Base-by-base conservation (phyloP, 2,797 vertebrate genomes). In the Xyrichtys novacula region DNA sequence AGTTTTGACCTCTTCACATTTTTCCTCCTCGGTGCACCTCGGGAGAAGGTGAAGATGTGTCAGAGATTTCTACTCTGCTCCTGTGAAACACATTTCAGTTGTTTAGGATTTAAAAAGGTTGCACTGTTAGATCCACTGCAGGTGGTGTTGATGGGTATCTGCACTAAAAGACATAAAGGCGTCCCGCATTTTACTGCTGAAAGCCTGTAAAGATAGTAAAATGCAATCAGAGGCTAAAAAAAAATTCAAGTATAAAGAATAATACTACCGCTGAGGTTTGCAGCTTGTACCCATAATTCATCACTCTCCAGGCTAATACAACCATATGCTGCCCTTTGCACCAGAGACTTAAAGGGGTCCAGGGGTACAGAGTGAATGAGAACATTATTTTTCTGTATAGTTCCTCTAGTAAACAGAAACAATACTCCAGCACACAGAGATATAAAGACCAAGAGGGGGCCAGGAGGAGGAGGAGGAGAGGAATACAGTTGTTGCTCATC, bases 221-320 rank as follows among this genome's bases (percentile, higher is more conserved):
- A 64, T 26, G 43, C 48, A 31, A 40, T 40, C 20, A 39, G 9
- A 50, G 16, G 23, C 16, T 25, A 9, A 25, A 40, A 40, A n/a
- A 25, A 0, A 20, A 7, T 72, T 50, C 42, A 32, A 34, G 19
- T 14, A 49, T 26, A 40, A 34, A 49, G 38, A 44, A 22, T 11
- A 7, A 29, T 28, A 39, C 22, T 38, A 31, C 42, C n/a, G n/a
- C n/a, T n/a, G 32, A 3, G 47, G 55, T 65, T 67, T 49, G 57
- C 36, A 54, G 64, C 25, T 29, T n/a, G n/a, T 66, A 82, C 79
- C 54, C 61, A 86, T 74, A 84, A 80, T 78, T 74, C 49, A 81
- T 81, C 52, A 52, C 38, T 67, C 40, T 20, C 7, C n/a, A 31
- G 31, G 28, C 38, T 17, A 19, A 23, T 10, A 17, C 62, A 78